These are phyloP conservation scores for Gila orcuttii DNA, from an alignment of 2,113 vertebrate genomes.

Conservation along the genomic window DNA sequence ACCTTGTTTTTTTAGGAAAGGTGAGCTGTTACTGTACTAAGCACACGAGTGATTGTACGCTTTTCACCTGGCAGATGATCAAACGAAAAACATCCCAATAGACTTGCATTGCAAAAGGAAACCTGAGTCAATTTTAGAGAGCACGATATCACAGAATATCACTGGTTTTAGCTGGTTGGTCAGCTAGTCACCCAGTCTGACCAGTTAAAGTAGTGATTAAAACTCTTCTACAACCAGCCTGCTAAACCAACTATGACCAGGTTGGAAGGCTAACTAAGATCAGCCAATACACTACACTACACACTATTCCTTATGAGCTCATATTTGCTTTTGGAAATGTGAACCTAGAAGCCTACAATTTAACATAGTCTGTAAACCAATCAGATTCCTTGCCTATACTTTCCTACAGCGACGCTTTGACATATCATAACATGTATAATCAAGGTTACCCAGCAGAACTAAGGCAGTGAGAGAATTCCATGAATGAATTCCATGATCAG, in stretches of 20 bases:
- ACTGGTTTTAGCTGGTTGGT: too few species aligned
- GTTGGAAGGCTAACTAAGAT: too few species aligned
- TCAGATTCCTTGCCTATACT: background rate
- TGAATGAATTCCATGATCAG: constrained; percentile 37
- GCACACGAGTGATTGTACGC: background rate
- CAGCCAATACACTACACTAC: too few species aligned
- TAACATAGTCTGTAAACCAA: background rate
- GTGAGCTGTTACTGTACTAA: background rate
- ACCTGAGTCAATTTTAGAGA: background rate
- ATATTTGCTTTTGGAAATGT: background rate
- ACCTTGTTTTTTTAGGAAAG: background rate
- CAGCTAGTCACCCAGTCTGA: too few species aligned
- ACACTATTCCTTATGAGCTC: too few species aligned
- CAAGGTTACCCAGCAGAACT: background rate
- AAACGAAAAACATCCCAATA: background rate
- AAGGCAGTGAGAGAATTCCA: constrained; percentile 7
- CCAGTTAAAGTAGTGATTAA: too few species aligned
- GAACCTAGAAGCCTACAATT: background rate
- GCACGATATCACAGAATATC: background rate
- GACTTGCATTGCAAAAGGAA: background rate
- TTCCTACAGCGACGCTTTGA: background rate
- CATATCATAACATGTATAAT: constrained; percentile 15
- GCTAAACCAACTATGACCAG: too few species aligned
- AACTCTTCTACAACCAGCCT: too few species aligned
- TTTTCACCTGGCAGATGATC: background rate